These are phyloP conservation scores for Valencia hispanica DNA, from an alignment of 2,797 vertebrate genomes.

Conservation along the genomic window DNA sequence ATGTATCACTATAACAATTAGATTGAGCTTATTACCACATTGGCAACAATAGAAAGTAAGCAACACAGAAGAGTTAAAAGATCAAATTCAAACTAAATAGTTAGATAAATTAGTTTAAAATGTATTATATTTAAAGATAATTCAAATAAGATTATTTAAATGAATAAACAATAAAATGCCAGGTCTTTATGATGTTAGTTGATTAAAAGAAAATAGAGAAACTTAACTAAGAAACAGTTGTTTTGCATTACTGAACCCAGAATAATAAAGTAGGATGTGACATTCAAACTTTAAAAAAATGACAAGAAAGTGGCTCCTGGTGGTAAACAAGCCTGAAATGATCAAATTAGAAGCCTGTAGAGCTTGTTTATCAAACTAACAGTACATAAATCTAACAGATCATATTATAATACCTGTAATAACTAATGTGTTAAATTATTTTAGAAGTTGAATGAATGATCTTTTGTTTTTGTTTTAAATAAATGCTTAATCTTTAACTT, in stretches of 20 bases:
- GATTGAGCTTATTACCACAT: background rate
- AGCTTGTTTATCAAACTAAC: background rate
- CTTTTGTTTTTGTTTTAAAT: background rate
- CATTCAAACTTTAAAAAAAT: too few species aligned
- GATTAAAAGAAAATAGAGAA: background rate
- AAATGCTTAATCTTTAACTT: background rate
- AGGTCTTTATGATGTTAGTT: background rate
- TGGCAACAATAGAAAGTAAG: background rate
- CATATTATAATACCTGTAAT: background rate
- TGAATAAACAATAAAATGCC: background rate
- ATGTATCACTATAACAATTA: background rate
- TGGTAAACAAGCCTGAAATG: too few species aligned
- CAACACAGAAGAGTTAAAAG: background rate
- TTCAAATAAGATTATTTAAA: background rate
- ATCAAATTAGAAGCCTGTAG: too few species aligned
- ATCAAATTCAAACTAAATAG: background rate
- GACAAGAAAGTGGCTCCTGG: too few species aligned
- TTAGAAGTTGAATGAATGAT: background rate
- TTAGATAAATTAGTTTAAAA: background rate
- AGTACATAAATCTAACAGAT: background rate
- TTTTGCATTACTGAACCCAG: background rate
- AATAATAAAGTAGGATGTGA: background rate
- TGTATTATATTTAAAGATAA: background rate
- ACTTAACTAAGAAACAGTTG: background rate
- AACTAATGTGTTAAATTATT: too few species aligned